Conservation (phyloP, 2,113 vertebrate species). For the Gorilla gorilla region DNA sequence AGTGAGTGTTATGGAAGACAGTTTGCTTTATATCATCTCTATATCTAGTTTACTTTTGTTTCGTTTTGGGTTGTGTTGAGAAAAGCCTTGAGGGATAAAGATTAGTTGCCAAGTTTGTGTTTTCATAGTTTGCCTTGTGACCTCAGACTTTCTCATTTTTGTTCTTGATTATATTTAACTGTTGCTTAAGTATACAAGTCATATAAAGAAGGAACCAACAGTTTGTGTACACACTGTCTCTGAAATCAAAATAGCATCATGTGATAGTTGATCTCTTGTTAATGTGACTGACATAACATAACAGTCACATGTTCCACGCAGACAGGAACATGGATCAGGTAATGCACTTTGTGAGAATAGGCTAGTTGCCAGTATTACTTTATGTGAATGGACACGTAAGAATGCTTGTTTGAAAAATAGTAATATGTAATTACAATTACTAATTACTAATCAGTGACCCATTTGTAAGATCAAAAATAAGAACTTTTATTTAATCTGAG, state of each 20-base stretch:
- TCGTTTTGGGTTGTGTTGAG: not conserved
- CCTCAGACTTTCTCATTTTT: not conserved
- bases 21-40: not conserved
- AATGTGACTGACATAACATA: not conserved
- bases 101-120: not conserved
- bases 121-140: not conserved
- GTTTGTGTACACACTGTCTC: not conserved
- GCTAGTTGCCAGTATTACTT: not conserved
- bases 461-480: not conserved
- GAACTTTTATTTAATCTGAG: constrained; percentile 15
- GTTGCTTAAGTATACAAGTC: not conserved
- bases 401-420: not conserved
- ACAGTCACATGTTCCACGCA: not conserved
- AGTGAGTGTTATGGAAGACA: not conserved
- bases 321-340: not conserved
- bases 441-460: not conserved
- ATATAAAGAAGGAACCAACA: not conserved
- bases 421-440: not conserved
- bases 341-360: not conserved
- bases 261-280: not conserved
- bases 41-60: not conserved
- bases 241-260: not conserved
- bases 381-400: not conserved
- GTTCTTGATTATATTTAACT: not conserved
- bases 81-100: not conserved